These are phyloP conservation scores for Carassius gibelio DNA, from an alignment of 2,113 vertebrate species.

Conservation along the genomic window DNA sequence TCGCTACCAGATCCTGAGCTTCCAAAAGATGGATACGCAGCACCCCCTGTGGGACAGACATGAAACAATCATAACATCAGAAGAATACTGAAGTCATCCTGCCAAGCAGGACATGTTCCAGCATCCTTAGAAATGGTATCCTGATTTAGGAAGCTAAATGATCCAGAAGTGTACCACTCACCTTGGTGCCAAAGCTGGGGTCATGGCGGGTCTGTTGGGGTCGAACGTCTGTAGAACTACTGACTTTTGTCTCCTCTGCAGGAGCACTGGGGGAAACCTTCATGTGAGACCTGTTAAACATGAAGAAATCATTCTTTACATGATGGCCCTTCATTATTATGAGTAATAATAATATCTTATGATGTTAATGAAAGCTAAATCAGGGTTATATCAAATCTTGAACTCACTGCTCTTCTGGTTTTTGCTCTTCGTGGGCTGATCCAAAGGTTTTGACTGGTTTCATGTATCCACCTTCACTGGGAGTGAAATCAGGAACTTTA, in stretches of 20 bases:
- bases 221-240: conserved; percentile 54
- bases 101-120: too few relatives aligned
- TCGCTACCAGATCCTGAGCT: conserved; percentile 85
- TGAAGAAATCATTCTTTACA: background rate
- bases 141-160: background rate
- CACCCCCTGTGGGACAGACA: conserved; percentile 74
- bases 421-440: conserved; percentile 11
- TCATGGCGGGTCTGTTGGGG: conserved; percentile 77
- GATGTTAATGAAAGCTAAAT: background rate
- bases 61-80: background rate
- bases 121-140: background rate
- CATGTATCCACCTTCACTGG: conserved; percentile 7
- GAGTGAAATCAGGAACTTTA: conserved; percentile 28
- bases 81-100: background rate
- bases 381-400: background rate
- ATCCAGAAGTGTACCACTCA: conserved; percentile 50
- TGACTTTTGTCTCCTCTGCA: conserved; percentile 69
- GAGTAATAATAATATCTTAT: background rate
- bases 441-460: conserved; percentile 36
- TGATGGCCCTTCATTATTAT: background rate
- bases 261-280: conserved; percentile 20
- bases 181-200: conserved; percentile 81
- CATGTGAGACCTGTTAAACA: conserved; percentile 35
- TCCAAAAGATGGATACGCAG: conserved; percentile 87
- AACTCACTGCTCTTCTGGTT: conserved; percentile 46